Conservation (phyloP, 2,113 vertebrate species). For the Poeciliopsis occidentalis region DNA sequence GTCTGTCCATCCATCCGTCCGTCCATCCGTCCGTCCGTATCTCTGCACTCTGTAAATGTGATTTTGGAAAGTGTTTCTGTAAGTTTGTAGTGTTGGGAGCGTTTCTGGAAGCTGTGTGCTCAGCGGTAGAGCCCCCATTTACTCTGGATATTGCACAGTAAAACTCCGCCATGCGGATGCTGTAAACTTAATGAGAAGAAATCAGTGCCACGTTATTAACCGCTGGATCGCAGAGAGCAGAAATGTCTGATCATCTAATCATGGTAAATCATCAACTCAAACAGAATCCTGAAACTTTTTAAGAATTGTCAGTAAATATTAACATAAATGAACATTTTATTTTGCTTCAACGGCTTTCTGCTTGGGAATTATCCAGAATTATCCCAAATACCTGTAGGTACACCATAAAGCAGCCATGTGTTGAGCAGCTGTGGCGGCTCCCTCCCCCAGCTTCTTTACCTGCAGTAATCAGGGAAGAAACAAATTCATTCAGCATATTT, state of each 20-base stretch:
- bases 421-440: slow-evolving; percentile 61
- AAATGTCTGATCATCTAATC: background rate
- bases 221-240: slow-evolving; percentile 15
- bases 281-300: background rate
- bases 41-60: background rate
- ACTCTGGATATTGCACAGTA: slow-evolving; percentile 46
- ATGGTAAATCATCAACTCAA: background rate
- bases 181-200: slow-evolving; percentile 60
- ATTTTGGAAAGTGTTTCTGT: background rate
- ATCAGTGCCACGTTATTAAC: slow-evolving; percentile 21
- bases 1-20: too few relatives aligned
- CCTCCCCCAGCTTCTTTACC: slow-evolving; percentile 38
- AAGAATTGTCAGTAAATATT: background rate
- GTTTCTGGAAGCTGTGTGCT: slow-evolving; percentile 34
- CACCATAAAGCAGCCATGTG: slow-evolving; percentile 63
- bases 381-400: slow-evolving; percentile 74
- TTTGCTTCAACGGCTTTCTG: slow-evolving; percentile 9
- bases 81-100: background rate
- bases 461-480: slow-evolving; percentile 1
- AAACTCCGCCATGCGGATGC: slow-evolving; percentile 56
- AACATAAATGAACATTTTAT: background rate
- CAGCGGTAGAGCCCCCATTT: slow-evolving; percentile 25
- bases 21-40: too few relatives aligned
- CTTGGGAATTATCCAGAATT: slow-evolving; percentile 50
- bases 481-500: background rate